These are phyloP conservation scores for Hyposoter didymator DNA, from an alignment of 2,888 invertebrate genomes.

Conservation along the genomic window DNA sequence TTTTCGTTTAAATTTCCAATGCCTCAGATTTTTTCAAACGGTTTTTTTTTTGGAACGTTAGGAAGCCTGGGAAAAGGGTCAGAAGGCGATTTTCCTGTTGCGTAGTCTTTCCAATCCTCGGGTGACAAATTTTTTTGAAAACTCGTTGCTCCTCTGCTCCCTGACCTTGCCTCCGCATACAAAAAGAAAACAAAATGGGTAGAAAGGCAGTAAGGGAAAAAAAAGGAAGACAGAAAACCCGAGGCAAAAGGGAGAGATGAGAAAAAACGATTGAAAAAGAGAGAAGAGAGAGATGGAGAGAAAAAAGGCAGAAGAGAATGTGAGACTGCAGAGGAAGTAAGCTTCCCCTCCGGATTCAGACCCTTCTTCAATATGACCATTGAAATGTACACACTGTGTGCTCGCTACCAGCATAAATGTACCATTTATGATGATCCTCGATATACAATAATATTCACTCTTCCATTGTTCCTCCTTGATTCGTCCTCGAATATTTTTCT, in stretches of 20 bases:
- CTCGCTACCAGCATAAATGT: slow-evolving; percentile 38
- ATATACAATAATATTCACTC: background rate
- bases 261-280: slow-evolving; percentile 39
- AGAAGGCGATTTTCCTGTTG: background rate
- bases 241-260: slow-evolving; percentile 32
- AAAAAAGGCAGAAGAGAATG: slow-evolving; percentile 22
- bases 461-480: too few species aligned
- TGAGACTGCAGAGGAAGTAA: slow-evolving; percentile 61
- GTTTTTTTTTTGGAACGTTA: background rate
- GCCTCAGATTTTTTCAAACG: background rate
- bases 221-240: background rate
- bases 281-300: slow-evolving; percentile 31
- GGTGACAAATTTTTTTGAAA: slow-evolving; percentile 32
- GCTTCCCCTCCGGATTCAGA: slow-evolving; percentile 61
- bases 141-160: slow-evolving; percentile 45
- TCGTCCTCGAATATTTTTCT: too few species aligned
- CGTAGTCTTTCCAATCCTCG: background rate
- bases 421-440: slow-evolving; percentile 23
- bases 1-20: background rate
- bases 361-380: slow-evolving; percentile 53
- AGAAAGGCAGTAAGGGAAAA: slow-evolving; percentile 13
- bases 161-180: slow-evolving; percentile 59
- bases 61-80: background rate
- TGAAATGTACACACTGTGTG: slow-evolving; percentile 28
- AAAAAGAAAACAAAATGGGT: background rate